Percentiles rank a stretch among this genome's conserved stretches.
Conservation (phyloP, 2,113 vertebrate species). For the Scatophagus argus region DNA sequence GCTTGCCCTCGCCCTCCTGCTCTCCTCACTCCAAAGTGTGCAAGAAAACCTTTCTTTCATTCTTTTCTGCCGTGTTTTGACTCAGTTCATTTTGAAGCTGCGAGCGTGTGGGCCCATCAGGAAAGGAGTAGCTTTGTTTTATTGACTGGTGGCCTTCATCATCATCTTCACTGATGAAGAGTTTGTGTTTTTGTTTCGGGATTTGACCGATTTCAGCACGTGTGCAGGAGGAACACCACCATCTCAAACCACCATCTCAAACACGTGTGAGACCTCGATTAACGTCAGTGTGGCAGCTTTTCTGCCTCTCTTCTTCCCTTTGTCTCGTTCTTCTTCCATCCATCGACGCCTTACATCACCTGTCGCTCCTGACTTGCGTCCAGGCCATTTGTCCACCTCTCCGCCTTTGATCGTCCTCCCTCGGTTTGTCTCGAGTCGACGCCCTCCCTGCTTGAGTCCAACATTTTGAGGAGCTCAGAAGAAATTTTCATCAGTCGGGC, state of each 20-base stretch:
- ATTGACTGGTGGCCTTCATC: conserved; percentile 45
- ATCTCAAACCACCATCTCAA: no score
- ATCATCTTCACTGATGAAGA: background rate
- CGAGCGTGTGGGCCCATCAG: conserved; percentile 35
- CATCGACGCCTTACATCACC: conserved; percentile 42
- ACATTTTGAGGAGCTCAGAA: conserved; percentile 53
- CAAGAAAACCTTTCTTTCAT: conserved; percentile 27
- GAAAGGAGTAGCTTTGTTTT: conserved; percentile 22
- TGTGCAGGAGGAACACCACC: no score
- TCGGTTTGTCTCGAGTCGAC: conserved; percentile 14
- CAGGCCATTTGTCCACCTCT: conserved; percentile 33
- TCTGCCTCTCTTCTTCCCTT: conserved; percentile 22
- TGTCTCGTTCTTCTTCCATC: conserved; percentile 13
- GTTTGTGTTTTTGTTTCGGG: background rate
- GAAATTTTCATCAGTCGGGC: conserved; percentile 36
- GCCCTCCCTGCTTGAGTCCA: conserved; percentile 31
- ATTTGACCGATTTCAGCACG: no score
- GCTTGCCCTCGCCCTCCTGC: conserved; percentile 1
- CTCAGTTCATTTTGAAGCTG: conserved; percentile 37
- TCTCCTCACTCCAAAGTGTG: conserved; percentile 54
- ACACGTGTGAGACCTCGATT: background rate
- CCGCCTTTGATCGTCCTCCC: conserved; percentile 58
- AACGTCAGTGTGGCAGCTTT: background rate
- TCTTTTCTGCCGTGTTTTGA: conserved; percentile 7
- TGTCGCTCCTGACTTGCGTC: conserved; percentile 42